phyloP scores from a whole-genome alignment of 2,797 vertebrate species.

The Pipistrellus pygmaeus region DNA sequence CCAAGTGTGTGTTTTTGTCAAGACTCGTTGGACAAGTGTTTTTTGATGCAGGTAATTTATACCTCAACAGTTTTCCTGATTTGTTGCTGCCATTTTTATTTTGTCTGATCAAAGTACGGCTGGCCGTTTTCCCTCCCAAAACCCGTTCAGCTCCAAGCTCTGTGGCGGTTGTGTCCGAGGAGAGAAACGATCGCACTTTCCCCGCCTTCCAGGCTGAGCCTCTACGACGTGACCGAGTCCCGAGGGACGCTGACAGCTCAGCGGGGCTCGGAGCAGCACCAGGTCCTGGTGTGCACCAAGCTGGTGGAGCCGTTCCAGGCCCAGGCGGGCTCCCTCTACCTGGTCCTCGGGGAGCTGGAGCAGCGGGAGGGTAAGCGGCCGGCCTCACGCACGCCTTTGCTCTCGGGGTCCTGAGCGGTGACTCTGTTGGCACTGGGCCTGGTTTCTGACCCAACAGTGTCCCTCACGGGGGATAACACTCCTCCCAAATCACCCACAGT shows the following conservation, averaged over 20 bases:
- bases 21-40: not conserved
- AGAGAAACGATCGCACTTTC: fast-evolving
- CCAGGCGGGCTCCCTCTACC: conserved; percentile 92
- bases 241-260: conserved; percentile 89
- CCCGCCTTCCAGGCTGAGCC: conserved; percentile 88
- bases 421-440: not conserved
- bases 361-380: conserved; percentile 89
- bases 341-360: conserved; percentile 94
- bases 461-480: no score
- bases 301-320: conserved; percentile 96
- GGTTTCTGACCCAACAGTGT: not conserved
- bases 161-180: not conserved
- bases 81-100: not conserved
- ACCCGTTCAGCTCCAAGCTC: not conserved
- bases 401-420: not conserved
- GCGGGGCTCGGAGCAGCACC: conserved; percentile 88
- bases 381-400: fast-evolving
- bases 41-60: not conserved
- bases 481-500: not conserved
- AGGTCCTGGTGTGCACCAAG: conserved; percentile 89
- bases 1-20: not conserved
- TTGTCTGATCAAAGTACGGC: not conserved
- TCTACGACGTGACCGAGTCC: conserved; percentile 91
- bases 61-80: not conserved
- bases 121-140: not conserved